phyloP scores from a whole-genome alignment of 2,888 invertebrate genomes.

The Listrodromus nycthemerus region DNA sequence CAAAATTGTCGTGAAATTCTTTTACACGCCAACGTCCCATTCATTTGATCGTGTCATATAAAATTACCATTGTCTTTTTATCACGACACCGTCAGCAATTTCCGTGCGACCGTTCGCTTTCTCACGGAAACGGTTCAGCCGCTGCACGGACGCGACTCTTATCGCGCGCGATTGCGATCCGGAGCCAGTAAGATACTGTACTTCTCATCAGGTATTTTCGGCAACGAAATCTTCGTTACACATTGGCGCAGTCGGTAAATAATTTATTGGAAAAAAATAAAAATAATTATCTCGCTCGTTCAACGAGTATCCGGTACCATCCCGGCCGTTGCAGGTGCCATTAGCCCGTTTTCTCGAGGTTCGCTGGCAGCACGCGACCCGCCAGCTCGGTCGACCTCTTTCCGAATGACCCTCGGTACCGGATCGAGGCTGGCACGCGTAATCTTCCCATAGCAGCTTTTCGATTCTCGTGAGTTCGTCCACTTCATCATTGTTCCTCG shows the following conservation, averaged over 20 bases:
- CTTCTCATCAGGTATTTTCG: neutral
- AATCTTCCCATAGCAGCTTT: slow-evolving; percentile 40
- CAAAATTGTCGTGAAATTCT: neutral
- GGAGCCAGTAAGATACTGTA: neutral
- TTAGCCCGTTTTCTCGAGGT: slow-evolving; percentile 47
- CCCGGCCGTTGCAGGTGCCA: slow-evolving; percentile 4
- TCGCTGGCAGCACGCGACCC: slow-evolving; percentile 19
- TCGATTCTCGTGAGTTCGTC: slow-evolving; percentile 31
- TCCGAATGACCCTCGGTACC: slow-evolving; percentile 57
- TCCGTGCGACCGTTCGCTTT: neutral
- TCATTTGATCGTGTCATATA: neutral
- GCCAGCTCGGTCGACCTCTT: slow-evolving; percentile 45
- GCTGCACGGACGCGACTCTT: neutral
- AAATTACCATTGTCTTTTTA: neutral
- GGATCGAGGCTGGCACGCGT: slow-evolving; percentile 49
- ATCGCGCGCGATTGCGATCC: neutral
- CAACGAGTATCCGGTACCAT: neutral
- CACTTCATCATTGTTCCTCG: slow-evolving; percentile 15
- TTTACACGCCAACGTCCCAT: neutral
- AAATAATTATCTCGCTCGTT: neutral
- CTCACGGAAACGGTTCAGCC: neutral
- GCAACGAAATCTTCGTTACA: neutral
- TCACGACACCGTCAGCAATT: neutral
- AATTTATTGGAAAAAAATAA: neutral
- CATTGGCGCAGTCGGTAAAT: neutral